Percentiles rank a stretch among this genome's conserved stretches.
Conservation (phyloP, 2,113 vertebrate species). For the Opisthocomus hoazin region DNA sequence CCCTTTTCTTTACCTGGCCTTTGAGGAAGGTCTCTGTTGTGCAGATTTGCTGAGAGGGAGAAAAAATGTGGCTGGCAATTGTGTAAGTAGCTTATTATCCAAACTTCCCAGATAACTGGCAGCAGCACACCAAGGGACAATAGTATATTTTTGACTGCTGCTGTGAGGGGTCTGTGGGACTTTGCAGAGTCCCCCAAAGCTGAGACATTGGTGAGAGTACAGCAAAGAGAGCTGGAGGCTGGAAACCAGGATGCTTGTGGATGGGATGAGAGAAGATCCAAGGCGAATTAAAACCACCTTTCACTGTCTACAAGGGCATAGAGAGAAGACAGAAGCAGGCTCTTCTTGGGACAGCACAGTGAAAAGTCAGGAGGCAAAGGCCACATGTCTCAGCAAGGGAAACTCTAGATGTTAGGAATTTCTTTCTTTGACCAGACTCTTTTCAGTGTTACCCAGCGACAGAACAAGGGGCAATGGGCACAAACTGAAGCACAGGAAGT, state of each 20-base stretch:
- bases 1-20: background rate
- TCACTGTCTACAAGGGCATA: rapidly evolving
- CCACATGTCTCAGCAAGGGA: background rate
- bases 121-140: background rate
- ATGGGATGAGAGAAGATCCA: background rate
- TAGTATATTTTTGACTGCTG: background rate
- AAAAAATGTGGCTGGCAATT: background rate
- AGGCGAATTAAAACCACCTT: background rate
- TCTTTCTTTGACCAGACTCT: too few species aligned
- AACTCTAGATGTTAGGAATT: background rate
- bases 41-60: background rate
- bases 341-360: background rate
- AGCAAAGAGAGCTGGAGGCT: background rate
- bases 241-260: background rate
- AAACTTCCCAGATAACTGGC: background rate
- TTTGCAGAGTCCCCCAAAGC: background rate
- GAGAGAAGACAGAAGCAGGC: background rate
- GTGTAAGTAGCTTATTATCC: background rate
- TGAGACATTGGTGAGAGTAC: background rate
- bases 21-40: background rate
- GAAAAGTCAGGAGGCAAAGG: background rate
- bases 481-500: too few species aligned
- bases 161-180: background rate
- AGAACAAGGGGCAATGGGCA: too few species aligned
- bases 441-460: too few species aligned